These are phyloP conservation scores for Platyrinchus mystaceus DNA, from an alignment of 2,797 vertebrate genomes.

Conservation along the genomic window DNA sequence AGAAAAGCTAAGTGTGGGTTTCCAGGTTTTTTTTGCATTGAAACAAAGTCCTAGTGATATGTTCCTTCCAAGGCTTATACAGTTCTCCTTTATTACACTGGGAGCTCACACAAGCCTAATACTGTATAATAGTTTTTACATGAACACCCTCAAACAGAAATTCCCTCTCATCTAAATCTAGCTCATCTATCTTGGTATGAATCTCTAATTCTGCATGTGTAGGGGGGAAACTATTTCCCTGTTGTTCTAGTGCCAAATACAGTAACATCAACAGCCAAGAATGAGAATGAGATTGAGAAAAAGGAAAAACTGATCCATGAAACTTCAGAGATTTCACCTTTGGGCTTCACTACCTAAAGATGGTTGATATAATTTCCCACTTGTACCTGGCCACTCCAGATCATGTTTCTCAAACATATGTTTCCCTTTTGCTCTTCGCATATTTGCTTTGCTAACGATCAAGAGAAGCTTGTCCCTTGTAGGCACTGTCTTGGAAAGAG, in stretches of 20 bases:
- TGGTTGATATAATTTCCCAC: slow-evolving; percentile 12
- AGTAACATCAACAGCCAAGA: not conserved
- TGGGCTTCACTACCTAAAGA: not conserved
- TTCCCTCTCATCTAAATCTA: slow-evolving; percentile 28
- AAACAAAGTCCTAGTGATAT: slow-evolving; percentile 12
- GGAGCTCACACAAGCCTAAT: not conserved
- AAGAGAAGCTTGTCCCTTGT: not conserved
- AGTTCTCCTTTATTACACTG: slow-evolving; percentile 15
- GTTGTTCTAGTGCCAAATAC: slow-evolving; percentile 8
- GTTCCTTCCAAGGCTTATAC: slow-evolving; percentile 21
- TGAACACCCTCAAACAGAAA: not conserved
- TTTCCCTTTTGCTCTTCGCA: not conserved
- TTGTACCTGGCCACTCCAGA: not conserved
- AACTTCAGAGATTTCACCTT: not conserved
- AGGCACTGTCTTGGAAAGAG: slow-evolving; percentile 21
- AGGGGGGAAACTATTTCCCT: not conserved
- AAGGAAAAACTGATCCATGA: not conserved
- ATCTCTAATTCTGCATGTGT: not conserved
- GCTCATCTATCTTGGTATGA: not conserved
- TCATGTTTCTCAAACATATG: slow-evolving; percentile 3
- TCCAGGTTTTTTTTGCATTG: slow-evolving; percentile 29
- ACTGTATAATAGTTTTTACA: not conserved
- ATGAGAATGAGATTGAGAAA: not conserved
- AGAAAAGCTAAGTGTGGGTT: slow-evolving; percentile 42
- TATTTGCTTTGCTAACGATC: slow-evolving; percentile 23